These are phyloP conservation scores for Geotrupes spiniger DNA, from an alignment of 2,888 invertebrate genomes.

Conservation along the genomic window DNA sequence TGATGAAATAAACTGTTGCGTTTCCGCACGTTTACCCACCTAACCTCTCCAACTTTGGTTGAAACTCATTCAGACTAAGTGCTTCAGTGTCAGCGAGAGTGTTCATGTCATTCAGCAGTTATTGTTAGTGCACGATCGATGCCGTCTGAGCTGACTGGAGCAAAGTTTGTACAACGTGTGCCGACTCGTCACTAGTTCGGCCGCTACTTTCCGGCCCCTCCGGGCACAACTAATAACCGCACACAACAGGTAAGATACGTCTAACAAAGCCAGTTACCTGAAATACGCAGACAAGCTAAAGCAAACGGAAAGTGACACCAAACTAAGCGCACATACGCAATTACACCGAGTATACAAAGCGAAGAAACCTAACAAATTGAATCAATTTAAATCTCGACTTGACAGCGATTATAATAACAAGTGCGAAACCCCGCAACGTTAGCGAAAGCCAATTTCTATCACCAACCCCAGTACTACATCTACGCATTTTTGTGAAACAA, in stretches of 20 bases:
- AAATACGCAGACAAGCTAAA: no score
- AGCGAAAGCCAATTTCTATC: neutral
- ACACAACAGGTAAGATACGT: constrained; percentile 43
- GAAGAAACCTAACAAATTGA: constrained; percentile 4
- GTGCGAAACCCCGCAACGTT: neutral
- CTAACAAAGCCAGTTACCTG: neutral
- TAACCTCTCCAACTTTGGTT: constrained; percentile 1
- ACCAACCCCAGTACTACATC: constrained; percentile 13
- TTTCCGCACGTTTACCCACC: neutral
- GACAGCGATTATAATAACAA: constrained; percentile 1
- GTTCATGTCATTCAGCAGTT: constrained; percentile 24
- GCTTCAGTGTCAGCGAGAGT: constrained; percentile 23
- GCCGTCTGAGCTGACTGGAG: constrained; percentile 42
- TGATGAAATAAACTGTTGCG: constrained; percentile 17
- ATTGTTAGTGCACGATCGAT: constrained; percentile 40
- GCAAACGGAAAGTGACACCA: neutral
- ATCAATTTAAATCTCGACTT: neutral
- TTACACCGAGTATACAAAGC: neutral
- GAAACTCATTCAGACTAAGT: constrained; percentile 13
- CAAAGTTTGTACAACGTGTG: constrained; percentile 34
- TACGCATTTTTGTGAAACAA: constrained; percentile 1
- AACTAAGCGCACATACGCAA: constrained; percentile 6
- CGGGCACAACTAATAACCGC: constrained; percentile 28
- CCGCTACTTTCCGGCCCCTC: constrained; percentile 33
- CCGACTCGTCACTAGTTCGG: constrained; percentile 38